A percentile compares a stretch with the other conserved stretches of the same genome.
Evolutionary conservation across 2,113 vertebrate genomes (phyloP).

Genomic region (Ciconia boyciana): DNA sequence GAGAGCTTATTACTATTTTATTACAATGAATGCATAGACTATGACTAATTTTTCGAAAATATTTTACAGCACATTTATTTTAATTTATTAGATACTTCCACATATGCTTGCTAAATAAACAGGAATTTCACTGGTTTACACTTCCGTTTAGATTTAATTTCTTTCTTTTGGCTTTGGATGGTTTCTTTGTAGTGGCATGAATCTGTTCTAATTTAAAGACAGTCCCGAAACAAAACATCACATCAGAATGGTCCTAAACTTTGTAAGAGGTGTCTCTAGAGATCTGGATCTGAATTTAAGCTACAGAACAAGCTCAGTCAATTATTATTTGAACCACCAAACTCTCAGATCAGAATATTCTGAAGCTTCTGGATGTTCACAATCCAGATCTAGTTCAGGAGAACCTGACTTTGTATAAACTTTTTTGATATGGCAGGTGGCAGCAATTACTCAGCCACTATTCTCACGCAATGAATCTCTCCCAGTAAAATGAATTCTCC

Average conservation of each 20-base stretch:
- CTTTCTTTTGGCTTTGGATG: background rate
- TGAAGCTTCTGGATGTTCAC: background rate
- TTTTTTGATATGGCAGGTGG: background rate
- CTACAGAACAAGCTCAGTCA: background rate
- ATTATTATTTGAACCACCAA: background rate
- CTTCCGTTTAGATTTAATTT: background rate
- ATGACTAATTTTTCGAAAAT: background rate
- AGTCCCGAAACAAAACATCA: background rate
- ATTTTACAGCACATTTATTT: background rate
- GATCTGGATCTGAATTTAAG: background rate
- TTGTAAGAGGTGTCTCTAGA: background rate
- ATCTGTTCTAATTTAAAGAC: background rate
- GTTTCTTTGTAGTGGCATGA: background rate
- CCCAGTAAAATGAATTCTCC: background rate
- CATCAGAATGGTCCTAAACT: background rate
- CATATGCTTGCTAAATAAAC: rapidly evolving
- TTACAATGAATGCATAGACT: background rate
- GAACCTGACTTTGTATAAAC: background rate
- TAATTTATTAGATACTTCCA: background rate
- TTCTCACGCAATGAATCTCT: background rate
- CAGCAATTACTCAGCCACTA: background rate
- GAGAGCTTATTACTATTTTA: background rate
- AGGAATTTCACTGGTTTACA: background rate
- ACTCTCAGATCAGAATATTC: background rate
- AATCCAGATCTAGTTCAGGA: background rate